Base-by-base conservation (phyloP, 1,140 invertebrate genomes). In the Bombus polaris region DNA sequence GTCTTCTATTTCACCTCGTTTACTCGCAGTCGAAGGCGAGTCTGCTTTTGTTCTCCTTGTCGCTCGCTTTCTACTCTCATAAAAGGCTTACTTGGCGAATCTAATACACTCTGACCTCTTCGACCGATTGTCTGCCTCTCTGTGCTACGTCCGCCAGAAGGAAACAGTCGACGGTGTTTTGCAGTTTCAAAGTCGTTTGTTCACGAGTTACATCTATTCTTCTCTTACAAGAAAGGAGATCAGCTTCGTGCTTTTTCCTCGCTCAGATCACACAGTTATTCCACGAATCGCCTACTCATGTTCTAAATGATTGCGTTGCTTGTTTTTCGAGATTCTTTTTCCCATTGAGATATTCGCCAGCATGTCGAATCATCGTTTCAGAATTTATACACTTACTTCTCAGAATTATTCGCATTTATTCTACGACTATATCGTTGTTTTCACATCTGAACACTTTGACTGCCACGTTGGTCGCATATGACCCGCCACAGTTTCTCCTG, bases 81-180 rank as follows among this genome's bases (percentile, higher is more conserved):
- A 89, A 90, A 82, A 89, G 87, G 87, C 89, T 90, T 89, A 84
- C 81, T 78, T 42, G 87, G 85, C 73, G 85, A 87, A 89, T 90
- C 87, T 84, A 90, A 90, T 90, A 88, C 81, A 89, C 85, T 89
- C 68, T 28, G 65, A 76, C 53, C 80, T 66, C 42, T 75, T 76
- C 73, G 85, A 74, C 57, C 83, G 59, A 68, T 53, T 85, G 78
- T 18, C 68, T 18, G n/a, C 53, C 28, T 22, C 53, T 77, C 37
- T 71, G 25, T 25, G 73, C 37, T 32, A n/a, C 42, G 32, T 57
- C 47, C 28, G 42, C 15, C 37, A 74, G 35, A 82, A 44, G 71
- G 39, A 57, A 81, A 39, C 57, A 59, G n/a, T n/a, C 44, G 62
- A 42, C 47, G 53, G 5, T 53, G 59, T 76, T 78, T 57, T 66